Conservation (phyloP, 2,113 vertebrate species). For the Strigops habroptila region DNA sequence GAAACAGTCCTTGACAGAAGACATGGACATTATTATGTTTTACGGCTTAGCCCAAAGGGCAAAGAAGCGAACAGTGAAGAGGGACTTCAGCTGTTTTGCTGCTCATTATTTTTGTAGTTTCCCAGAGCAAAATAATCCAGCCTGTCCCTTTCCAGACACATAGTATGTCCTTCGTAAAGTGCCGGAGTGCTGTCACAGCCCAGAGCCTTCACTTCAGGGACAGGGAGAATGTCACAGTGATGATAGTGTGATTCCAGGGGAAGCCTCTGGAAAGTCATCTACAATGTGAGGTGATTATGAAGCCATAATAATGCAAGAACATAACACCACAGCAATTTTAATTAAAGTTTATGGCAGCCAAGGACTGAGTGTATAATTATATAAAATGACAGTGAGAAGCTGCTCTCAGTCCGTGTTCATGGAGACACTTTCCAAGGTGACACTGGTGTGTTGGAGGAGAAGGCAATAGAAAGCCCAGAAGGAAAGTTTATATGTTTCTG, state of each 20-base stretch:
- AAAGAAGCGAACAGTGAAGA: not conserved
- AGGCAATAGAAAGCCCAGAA: not conserved
- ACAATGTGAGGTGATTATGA: not conserved
- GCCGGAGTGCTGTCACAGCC: not conserved
- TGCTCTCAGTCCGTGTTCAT: not conserved
- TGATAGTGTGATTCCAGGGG: not conserved
- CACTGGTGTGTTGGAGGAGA: not conserved
- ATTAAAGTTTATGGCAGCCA: not conserved
- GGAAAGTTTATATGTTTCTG: not conserved
- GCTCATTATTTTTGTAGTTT: not conserved
- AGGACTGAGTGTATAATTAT: not conserved
- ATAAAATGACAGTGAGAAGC: not conserved
- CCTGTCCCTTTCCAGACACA: not conserved
- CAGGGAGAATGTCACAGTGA: not conserved
- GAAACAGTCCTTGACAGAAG: not conserved
- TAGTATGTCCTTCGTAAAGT: not conserved
- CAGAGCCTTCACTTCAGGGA: not conserved
- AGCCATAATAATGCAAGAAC: not conserved
- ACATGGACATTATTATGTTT: not conserved
- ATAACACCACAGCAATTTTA: not conserved
- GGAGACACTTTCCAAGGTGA: not conserved
- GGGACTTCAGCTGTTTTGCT: not conserved
- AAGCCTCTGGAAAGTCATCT: not conserved
- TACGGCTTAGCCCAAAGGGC: not conserved
- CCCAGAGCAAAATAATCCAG: not conserved